phyloP scores from a whole-genome alignment of 2,113 vertebrate species.

The Emydocephalus ijimae region DNA sequence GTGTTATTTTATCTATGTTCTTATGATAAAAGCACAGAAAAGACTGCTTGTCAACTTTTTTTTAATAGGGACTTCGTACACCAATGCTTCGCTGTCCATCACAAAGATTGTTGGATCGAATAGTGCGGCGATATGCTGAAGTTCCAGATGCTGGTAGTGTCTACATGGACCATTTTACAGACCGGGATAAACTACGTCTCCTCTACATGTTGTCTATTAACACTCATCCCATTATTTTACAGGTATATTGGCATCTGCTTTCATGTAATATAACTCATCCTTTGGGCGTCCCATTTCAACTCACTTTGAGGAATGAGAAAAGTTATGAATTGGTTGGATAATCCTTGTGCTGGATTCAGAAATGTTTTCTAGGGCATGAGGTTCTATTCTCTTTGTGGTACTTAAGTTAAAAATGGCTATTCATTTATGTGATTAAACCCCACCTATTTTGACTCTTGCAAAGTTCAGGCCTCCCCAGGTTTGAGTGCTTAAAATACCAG shows the following conservation, averaged over 20 bases:
- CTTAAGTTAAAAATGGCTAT: neutral
- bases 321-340: neutral
- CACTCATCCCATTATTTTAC: conserved; percentile 76
- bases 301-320: neutral
- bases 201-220: conserved; percentile 82
- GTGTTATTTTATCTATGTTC: neutral
- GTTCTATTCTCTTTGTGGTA: neutral
- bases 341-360: neutral
- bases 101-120: conserved; percentile 79
- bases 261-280: neutral
- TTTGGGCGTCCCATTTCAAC: neutral
- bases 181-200: conserved; percentile 77
- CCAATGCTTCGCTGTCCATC: conserved; percentile 79
- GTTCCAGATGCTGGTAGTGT: conserved; percentile 79
- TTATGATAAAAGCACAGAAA: neutral
- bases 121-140: conserved; percentile 80
- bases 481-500: neutral
- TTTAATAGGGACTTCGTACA: conserved; percentile 72
- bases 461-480: neutral
- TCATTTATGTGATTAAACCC: neutral
- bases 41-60: fast-evolving
- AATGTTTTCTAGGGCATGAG: neutral
- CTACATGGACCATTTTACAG: conserved; percentile 81
- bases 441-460: neutral
- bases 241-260: conserved; percentile 59